phyloP scores from a whole-genome alignment of 2,888 invertebrate species.

The Hybos culiciformis region DNA sequence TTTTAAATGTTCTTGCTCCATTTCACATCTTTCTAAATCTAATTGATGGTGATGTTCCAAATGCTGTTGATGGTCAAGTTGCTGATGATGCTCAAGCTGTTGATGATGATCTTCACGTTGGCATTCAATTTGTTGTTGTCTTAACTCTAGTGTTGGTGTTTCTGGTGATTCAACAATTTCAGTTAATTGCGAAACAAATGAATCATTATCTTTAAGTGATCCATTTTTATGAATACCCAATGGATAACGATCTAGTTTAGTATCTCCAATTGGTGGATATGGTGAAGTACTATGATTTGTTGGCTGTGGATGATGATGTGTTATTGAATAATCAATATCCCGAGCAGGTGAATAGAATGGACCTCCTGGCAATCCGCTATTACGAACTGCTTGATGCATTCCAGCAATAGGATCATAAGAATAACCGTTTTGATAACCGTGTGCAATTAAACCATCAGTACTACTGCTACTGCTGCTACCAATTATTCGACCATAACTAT shows the following conservation, averaged over 20 bases:
- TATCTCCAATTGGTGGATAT: background rate
- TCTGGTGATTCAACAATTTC: no score
- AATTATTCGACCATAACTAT: background rate
- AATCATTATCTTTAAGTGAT: no score
- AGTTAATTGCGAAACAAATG: no score
- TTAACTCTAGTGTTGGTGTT: background rate
- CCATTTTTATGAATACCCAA: no score
- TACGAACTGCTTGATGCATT: background rate
- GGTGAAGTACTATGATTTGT: background rate
- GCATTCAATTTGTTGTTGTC: background rate
- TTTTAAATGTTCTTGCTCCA: no score
- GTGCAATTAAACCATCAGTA: no score
- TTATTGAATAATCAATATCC: background rate
- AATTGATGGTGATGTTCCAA: background rate
- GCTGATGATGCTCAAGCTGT: background rate
- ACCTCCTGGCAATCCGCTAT: no score
- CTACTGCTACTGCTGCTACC: no score
- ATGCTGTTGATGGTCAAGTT: background rate
- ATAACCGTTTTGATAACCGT: background rate
- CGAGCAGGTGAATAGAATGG: background rate
- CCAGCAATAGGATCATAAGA: background rate
- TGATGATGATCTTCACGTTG: background rate
- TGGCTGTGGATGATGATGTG: background rate
- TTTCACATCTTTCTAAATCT: no score
- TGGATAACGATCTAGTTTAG: background rate